Evolutionary conservation across 2,888 invertebrate genomes (phyloP), one percentile per base, ranked within the genome.

Genomic region (Brachynemurus nebulosus): DNA sequence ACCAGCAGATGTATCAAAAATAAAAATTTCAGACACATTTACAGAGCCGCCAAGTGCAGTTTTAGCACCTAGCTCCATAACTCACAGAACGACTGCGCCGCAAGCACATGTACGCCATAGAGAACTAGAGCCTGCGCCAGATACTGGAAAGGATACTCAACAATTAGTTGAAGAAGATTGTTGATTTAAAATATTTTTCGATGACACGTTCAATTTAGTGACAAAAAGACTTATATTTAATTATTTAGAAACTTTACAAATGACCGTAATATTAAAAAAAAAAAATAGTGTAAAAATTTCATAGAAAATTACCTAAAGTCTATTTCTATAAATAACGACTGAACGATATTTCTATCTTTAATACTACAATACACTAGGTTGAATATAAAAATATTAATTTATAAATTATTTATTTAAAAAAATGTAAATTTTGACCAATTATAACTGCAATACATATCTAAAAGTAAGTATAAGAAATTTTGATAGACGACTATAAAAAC

Each of bases 141-240:
- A 92, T 65, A 86, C 88, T 45, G 90, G 89, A 62, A 86, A 84
- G 64, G 92, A 92, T 68, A 92, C 92, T 38, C 86, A 86, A 65
- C 80, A 83, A 63, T 75, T 92, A 53, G 91, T 92, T 53, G 81
- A 81, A 64, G 91, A 91, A 71, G 89, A 90, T 71, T 80, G 80
- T 67, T 80, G 64, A 64, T 65, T 36, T 35, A n/a, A 12, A 36
- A 8, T 36, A 7, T 16, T 35, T 35, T 16, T 14, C 35, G 16
- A 12, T 3, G 12, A 9, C 3, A 12, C n/a, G 7, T 14, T 9
- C 16, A n/a, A 14, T 36, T 6, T 14, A 17, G 16, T n/a, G n/a
- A 36, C 16, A 16, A 36, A 36, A 14, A 17, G 18, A 36, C 36
- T 36, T 17, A 17, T 30, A 30, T 30, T 36, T 36, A 36, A 17